A percentile compares a stretch with the other conserved stretches of the same genome.
phyloP scores from a whole-genome alignment of 2,797 vertebrate species.

The Uromys caudimaculatus region DNA sequence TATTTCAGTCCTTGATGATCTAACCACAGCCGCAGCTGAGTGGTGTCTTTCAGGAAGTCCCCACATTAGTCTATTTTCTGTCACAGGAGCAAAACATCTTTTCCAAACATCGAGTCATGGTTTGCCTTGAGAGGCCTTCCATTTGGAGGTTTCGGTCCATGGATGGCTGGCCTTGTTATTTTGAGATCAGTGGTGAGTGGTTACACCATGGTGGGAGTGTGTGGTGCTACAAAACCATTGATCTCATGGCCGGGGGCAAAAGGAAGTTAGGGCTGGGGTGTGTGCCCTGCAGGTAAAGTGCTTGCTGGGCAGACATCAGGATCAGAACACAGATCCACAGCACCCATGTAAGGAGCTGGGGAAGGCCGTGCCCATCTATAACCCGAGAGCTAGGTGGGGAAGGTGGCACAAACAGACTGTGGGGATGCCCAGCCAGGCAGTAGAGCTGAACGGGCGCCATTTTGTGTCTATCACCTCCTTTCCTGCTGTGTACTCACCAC shows the following conservation, averaged over 20 bases:
- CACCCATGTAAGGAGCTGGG: background rate
- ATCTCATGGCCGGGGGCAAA: background rate
- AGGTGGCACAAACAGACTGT: background rate
- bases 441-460: too few relatives aligned
- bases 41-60: background rate
- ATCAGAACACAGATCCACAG: background rate
- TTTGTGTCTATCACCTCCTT: background rate
- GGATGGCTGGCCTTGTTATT: background rate
- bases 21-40: background rate
- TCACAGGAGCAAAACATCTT: background rate
- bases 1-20: background rate
- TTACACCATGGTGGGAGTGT: too few relatives aligned
- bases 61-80: background rate
- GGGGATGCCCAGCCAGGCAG: too few relatives aligned
- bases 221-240: background rate
- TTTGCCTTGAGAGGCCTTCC: background rate
- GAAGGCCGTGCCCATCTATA: background rate
- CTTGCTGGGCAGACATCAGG: background rate
- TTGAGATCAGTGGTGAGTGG: background rate
- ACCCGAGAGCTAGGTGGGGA: background rate
- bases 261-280: background rate
- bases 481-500: too few relatives aligned
- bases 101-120: background rate
- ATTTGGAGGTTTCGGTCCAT: background rate
- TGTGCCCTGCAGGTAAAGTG: background rate